Percentiles rank a stretch among this genome's conserved stretches.
phyloP scores from a whole-genome alignment of 2,113 vertebrate genomes.

The Delphinus delphis region DNA sequence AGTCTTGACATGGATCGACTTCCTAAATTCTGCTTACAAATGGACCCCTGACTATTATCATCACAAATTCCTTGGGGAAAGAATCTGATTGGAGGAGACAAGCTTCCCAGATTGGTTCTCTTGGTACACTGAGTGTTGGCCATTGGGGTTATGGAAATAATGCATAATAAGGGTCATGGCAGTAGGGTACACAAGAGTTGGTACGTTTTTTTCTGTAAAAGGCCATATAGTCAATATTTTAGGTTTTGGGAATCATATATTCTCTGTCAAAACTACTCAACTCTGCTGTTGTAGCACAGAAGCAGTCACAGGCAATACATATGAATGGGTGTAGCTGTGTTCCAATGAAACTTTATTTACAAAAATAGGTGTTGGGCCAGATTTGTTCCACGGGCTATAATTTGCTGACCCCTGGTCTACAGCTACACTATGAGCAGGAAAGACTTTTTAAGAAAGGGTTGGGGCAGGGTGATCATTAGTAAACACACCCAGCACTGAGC shows the following conservation, averaged over 20 bases:
- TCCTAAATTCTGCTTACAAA: neutral
- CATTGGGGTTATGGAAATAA: neutral
- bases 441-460: neutral
- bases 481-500: neutral
- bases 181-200: neutral
- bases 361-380: neutral
- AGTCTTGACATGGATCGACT: neutral
- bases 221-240: neutral
- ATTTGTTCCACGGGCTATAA: neutral
- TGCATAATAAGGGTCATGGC: neutral
- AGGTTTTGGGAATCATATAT: neutral
- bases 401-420: neutral
- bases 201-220: neutral
- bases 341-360: conserved; percentile 11
- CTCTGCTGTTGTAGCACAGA: neutral
- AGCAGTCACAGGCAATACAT: neutral
- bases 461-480: neutral
- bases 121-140: neutral
- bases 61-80: neutral
- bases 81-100: neutral
- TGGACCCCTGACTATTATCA: neutral
- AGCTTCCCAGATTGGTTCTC: neutral
- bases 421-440: neutral
- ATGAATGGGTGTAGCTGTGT: neutral
- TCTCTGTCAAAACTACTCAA: neutral